Evolutionary conservation across 1,140 invertebrate species (phyloP).

Genomic region (Hycleus phaleratus): DNA sequence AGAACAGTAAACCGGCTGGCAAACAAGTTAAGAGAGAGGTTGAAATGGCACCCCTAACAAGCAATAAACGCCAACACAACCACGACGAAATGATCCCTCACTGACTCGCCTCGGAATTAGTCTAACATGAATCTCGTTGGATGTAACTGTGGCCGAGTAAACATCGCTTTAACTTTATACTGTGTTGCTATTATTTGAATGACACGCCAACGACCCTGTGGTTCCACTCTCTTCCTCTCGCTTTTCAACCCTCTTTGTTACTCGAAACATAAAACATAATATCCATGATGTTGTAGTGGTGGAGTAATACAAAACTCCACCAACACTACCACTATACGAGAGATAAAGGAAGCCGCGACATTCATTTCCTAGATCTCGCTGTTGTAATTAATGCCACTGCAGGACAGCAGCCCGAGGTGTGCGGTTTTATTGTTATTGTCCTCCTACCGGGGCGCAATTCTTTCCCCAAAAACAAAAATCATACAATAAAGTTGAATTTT

Average conservation of each 20-base stretch:
- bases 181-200: constrained; percentile 1
- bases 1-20: constrained; percentile 16
- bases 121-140: constrained; percentile 24
- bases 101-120: constrained; percentile 20
- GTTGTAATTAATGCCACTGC: constrained; percentile 37
- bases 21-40: constrained; percentile 19
- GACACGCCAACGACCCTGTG: background rate
- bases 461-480: constrained; percentile 9
- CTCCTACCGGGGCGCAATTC: constrained; percentile 25
- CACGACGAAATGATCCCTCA: constrained; percentile 27
- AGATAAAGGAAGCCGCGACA: constrained; percentile 38
- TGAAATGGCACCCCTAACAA: constrained; percentile 30
- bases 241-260: background rate
- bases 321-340: constrained; percentile 20
- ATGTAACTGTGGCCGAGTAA: constrained; percentile 20
- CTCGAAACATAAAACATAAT: constrained; percentile 6
- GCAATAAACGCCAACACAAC: constrained; percentile 24
- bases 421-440: constrained; percentile 22
- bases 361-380: constrained; percentile 35
- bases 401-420: constrained; percentile 29
- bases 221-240: background rate
- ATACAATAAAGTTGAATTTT: too few relatives aligned
- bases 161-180: constrained; percentile 6
- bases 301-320: constrained; percentile 17
- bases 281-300: too few relatives aligned